phyloP scores from a whole-genome alignment of 1,140 invertebrate species.

The Eufriesea mexicana region DNA sequence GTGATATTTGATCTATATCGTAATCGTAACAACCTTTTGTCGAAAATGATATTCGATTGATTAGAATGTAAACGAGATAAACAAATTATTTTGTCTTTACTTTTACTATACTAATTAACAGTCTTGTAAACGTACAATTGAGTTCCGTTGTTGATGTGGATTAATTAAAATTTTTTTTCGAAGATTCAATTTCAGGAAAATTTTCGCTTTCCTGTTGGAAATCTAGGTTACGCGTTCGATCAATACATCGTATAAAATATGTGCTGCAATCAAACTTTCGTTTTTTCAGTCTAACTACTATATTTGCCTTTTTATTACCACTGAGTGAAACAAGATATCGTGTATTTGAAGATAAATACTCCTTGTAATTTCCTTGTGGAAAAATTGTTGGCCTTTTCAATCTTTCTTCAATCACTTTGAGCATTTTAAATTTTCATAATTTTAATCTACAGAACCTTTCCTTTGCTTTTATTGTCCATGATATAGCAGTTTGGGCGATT shows the following conservation, averaged over 20 bases:
- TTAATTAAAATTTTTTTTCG: constrained; percentile 41
- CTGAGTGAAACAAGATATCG: too few relatives aligned
- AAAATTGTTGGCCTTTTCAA: too few relatives aligned
- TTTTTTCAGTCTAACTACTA: background rate
- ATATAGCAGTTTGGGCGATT: too few relatives aligned
- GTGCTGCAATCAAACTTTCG: constrained; percentile 6
- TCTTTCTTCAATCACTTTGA: too few relatives aligned
- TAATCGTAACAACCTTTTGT: background rate
- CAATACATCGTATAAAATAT: constrained; percentile 41
- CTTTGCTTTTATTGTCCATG: too few relatives aligned
- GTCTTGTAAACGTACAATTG: constrained; percentile 6
- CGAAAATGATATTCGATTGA: background rate
- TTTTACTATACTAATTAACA: constrained; percentile 22
- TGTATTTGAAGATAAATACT: too few relatives aligned
- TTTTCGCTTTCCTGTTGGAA: constrained; percentile 13
- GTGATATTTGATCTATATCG: background rate
- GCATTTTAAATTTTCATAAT: too few relatives aligned
- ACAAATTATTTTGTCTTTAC: background rate
- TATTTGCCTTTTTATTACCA: background rate
- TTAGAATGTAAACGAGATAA: background rate
- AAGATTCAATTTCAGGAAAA: constrained; percentile 1
- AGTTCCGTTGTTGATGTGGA: background rate
- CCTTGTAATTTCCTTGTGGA: too few relatives aligned
- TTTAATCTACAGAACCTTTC: too few relatives aligned
- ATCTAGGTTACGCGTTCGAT: constrained; percentile 42